Evolutionary conservation across 1,140 invertebrate species (phyloP).

Genomic region (Pteromalus puparum): DNA sequence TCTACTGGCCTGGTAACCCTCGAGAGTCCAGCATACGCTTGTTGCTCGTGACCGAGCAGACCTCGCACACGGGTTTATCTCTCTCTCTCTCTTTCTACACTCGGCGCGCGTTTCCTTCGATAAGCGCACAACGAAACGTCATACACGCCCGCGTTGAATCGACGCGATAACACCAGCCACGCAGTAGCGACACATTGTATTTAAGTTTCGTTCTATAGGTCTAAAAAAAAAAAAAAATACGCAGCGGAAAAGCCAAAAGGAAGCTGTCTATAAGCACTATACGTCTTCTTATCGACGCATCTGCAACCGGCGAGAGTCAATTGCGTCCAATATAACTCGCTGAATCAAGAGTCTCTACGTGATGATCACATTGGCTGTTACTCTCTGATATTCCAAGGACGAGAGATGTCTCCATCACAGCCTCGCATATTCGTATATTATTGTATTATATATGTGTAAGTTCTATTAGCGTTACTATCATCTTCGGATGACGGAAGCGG

Average conservation of each 20-base stretch:
- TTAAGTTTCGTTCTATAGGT: too few species aligned
- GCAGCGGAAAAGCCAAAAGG: not conserved
- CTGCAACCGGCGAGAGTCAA: not conserved
- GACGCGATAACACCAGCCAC: not conserved
- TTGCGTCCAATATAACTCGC: not conserved
- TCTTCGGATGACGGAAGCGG: constrained; percentile 46
- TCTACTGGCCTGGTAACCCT: not conserved
- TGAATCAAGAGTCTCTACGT: not conserved
- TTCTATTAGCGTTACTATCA: constrained; percentile 5
- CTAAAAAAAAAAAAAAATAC: not conserved
- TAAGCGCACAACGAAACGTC: not conserved
- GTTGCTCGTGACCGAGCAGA: not conserved
- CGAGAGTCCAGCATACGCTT: not conserved
- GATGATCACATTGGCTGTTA: not conserved
- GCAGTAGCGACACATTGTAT: not conserved
- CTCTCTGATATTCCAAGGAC: not conserved
- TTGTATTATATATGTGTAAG: too few species aligned
- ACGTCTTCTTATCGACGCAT: not conserved
- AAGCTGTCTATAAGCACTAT: not conserved
- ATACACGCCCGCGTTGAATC: not conserved
- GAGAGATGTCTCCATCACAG: not conserved
- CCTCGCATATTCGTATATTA: not conserved
- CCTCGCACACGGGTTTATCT: not conserved
- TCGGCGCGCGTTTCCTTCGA: constrained; percentile 21
- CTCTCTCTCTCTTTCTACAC: not conserved